Base-by-base conservation (phyloP, 2,113 vertebrate genomes). In the Bolborhynchus lineola region DNA sequence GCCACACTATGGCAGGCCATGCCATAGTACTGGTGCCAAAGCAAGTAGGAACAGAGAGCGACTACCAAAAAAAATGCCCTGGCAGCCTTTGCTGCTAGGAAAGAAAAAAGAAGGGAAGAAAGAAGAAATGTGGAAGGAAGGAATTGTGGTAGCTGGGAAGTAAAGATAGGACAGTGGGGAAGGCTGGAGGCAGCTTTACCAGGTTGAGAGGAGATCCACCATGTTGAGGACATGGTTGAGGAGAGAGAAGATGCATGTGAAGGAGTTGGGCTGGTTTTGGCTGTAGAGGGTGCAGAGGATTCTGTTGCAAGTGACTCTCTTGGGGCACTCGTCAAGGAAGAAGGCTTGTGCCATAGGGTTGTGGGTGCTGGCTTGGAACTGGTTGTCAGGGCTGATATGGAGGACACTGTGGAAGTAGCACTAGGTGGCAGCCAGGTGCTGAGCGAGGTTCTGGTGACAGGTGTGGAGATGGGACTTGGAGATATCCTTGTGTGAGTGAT, bases 371-470 rank as follows among this genome's bases (percentile, higher is more conserved):
- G 29, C 50, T 16, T 72, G 42, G 50, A 14, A 42, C 44, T 44
- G 17, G 44, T 18, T 9, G 44, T 46, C 17, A 18, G 18, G 44
- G 44, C 44, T 19, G 44, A 46, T 19, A 18, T 46, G 44, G 44
- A 46, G 44, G 42, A 42, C 14, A 47, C 1, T 10, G 70, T 53
- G 3, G 39, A 52, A 0, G 7, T 33, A 26, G 49, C 1, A 10
- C 52, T 1, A 5, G 84, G 31, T 4, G 90, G 44, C 47, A 81
- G 21, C 2, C 0, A 3, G 14, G 93, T 95, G 91, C 77, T 92
- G 78, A 83, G 59, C 0, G 49, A 6, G 31, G 46, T 76, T 67
- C 50, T 96, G 76, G 76, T 8, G 2, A 4, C 13, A 44, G 57
- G 11, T 0, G 2, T 1, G 20, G 25, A 37, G 18, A 68, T 95